phyloP scores from a whole-genome alignment of 2,888 invertebrate species.

The Linhomoeus sp. region DNA sequence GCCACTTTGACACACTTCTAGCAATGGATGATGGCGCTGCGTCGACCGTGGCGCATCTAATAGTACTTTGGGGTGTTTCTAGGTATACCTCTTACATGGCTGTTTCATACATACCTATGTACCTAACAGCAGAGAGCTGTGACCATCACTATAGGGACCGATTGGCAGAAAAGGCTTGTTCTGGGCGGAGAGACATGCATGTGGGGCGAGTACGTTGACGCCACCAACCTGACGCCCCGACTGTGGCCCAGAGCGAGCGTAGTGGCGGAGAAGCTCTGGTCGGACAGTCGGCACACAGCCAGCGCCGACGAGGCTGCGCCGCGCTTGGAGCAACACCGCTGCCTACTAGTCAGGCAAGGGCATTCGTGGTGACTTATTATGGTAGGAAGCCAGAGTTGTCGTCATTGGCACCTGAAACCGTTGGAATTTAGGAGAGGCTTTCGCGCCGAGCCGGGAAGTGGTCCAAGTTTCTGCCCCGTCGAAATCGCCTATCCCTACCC shows the following conservation, averaged over 20 bases:
- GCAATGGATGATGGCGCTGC: too few relatives aligned
- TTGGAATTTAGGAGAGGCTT: too few relatives aligned
- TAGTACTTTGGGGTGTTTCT: too few relatives aligned
- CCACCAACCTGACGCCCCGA: conserved; percentile 39
- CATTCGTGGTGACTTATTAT: too few relatives aligned
- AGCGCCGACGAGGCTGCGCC: conserved; percentile 35
- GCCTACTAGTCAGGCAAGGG: conserved; percentile 45
- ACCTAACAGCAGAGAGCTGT: too few relatives aligned
- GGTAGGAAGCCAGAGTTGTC: too few relatives aligned
- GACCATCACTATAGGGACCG: conserved; percentile 29
- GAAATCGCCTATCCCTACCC: neutral
- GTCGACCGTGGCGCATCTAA: too few relatives aligned
- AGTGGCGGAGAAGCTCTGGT: conserved; percentile 68
- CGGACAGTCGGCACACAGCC: conserved; percentile 30
- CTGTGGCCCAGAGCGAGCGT: conserved; percentile 69
- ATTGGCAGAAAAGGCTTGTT: conserved; percentile 42
- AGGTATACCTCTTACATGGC: too few relatives aligned
- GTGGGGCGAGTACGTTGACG: conserved; percentile 56
- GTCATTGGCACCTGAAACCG: too few relatives aligned
- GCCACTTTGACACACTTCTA: too few relatives aligned
- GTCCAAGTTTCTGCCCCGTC: conserved; percentile 43
- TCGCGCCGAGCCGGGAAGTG: conserved; percentile 46
- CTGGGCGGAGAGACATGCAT: conserved; percentile 77
- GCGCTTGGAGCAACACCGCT: conserved; percentile 50
- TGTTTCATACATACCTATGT: too few relatives aligned